Conservation (phyloP, 53 echinoderm and acorn worm species). For the Crossaster papposus region DNA sequence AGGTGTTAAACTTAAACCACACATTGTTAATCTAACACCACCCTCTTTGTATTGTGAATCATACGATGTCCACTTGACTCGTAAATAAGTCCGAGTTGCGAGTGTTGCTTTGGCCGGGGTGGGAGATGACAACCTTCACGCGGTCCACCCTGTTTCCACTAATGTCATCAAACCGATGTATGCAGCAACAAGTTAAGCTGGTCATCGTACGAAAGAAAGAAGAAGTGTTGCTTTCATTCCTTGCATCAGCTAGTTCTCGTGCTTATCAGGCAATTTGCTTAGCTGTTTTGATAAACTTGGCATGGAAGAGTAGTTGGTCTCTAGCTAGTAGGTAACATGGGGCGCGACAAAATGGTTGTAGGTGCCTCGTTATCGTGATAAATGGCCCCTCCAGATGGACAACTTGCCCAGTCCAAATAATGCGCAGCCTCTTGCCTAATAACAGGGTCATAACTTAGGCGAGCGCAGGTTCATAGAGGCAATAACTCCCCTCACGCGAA, state of each 20-base stretch:
- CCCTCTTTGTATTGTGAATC: background rate
- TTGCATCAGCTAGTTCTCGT: background rate
- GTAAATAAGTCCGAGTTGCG: background rate
- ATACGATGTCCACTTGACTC: background rate
- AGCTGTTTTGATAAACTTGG: too few species aligned
- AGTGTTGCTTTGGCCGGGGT: too few species aligned
- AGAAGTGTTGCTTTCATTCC: background rate
- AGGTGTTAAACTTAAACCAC: too few species aligned
- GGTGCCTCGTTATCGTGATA: slow-evolving; percentile 28
- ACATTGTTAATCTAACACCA: background rate
- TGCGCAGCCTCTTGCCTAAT: background rate
- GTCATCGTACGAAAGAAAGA: too few species aligned
- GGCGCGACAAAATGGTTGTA: background rate
- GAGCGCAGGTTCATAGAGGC: too few species aligned
- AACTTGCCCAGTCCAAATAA: background rate
- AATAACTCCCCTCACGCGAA: background rate
- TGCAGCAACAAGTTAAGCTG: too few species aligned
- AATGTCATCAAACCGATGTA: too few species aligned
- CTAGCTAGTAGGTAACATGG: too few species aligned
- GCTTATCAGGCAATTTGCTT: too few species aligned
- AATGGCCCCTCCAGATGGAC: slow-evolving; percentile 6
- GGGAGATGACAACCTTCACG: too few species aligned
- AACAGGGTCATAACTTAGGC: slow-evolving; percentile 2
- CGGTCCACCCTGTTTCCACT: too few species aligned
- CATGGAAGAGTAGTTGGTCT: too few species aligned